Evolutionary conservation across 2,113 vertebrate genomes (phyloP).

Genomic region (Isurus oxyrinchus): DNA sequence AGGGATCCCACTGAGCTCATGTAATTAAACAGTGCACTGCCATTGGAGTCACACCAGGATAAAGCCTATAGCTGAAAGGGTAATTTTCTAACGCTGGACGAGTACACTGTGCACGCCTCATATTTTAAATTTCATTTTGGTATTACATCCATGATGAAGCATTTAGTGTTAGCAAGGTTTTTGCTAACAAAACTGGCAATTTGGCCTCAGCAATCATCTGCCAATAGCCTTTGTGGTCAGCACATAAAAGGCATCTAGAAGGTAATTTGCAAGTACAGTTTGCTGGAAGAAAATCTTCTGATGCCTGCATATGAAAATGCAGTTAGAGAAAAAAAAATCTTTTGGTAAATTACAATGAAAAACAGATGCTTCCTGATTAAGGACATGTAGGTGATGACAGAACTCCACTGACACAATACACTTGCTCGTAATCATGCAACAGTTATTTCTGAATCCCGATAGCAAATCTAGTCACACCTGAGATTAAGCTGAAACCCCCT

Average conservation of each 20-base stretch:
- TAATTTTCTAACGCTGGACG: background rate
- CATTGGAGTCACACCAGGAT: background rate
- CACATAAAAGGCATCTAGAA: constrained; percentile 15
- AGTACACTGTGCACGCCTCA: background rate
- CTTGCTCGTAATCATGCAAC: background rate
- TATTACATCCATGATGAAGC: background rate
- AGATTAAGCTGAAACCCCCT: background rate
- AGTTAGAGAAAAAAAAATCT: background rate
- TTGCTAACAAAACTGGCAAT: background rate
- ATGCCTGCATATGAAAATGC: background rate
- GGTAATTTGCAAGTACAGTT: background rate
- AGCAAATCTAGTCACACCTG: constrained; percentile 3
- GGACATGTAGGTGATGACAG: constrained; percentile 11
- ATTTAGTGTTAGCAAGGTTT: background rate
- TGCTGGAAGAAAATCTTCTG: background rate
- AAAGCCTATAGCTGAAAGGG: background rate
- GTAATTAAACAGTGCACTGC: background rate
- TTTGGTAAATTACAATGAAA: constrained; percentile 7
- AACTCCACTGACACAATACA: constrained; percentile 12
- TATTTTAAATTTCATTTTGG: background rate
- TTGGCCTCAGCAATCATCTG: background rate
- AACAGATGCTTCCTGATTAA: constrained; percentile 22
- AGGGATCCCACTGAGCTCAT: background rate
- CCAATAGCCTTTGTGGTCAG: background rate
- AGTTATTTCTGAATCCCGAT: background rate